These are phyloP conservation scores for Palloptera scutellata DNA, from an alignment of 2,888 invertebrate species.

Conservation along the genomic window DNA sequence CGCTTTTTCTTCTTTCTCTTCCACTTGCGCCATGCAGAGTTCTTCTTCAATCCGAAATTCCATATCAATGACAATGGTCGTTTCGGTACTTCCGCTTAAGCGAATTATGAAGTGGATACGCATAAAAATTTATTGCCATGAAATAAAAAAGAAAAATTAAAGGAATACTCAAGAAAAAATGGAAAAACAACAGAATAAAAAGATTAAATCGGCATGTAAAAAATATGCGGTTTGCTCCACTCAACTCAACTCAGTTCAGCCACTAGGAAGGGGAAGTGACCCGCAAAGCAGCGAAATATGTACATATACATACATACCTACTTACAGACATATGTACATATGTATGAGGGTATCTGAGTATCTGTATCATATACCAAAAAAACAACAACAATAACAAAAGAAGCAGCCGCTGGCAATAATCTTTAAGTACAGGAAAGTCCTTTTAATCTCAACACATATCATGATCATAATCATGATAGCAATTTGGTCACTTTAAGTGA, in stretches of 20 bases:
- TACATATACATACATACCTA: too few species aligned
- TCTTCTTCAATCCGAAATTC: too few species aligned
- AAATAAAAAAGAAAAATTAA: slow-evolving; percentile 46
- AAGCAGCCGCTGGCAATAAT: slow-evolving; percentile 45
- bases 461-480: slow-evolving; percentile 56
- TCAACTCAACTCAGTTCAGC: too few species aligned
- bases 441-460: slow-evolving; percentile 62
- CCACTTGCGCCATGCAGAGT: too few species aligned
- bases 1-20: too few species aligned
- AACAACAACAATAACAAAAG: slow-evolving; percentile 26
- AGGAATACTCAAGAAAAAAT: slow-evolving; percentile 5
- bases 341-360: slow-evolving; percentile 1
- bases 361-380: slow-evolving; percentile 25
- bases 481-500: slow-evolving; percentile 64
- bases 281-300: neutral
- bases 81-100: slow-evolving; percentile 31
- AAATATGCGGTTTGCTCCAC: slow-evolving; percentile 45
- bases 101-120: slow-evolving; percentile 60
- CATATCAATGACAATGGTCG: slow-evolving; percentile 31
- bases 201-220: slow-evolving; percentile 58
- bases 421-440: slow-evolving; percentile 57
- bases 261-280: neutral
- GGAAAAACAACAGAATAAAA: slow-evolving; percentile 8
- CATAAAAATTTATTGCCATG: slow-evolving; percentile 61
- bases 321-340: neutral